A percentile compares a stretch with the other conserved stretches of the same genome.
phyloP scores from a whole-genome alignment of 2,113 vertebrate species.

The Silurus asotus region DNA sequence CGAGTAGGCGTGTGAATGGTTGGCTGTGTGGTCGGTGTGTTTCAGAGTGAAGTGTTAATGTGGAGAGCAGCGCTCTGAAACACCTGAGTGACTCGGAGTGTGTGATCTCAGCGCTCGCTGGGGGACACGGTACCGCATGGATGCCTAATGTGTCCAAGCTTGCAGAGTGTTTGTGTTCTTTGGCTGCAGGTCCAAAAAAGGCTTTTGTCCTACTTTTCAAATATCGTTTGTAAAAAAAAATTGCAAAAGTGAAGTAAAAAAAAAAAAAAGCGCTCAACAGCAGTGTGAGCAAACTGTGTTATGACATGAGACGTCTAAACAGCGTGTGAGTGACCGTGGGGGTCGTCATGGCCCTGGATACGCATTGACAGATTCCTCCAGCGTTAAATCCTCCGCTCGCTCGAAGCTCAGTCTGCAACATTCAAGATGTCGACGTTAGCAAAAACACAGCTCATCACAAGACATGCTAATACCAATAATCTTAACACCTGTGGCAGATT shows the following conservation, averaged over 20 bases:
- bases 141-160: conserved; percentile 26
- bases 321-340: conserved; percentile 50
- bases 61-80: background rate
- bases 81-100: conserved; percentile 26
- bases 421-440: background rate
- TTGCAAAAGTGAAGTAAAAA: conserved; percentile 14
- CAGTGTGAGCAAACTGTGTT: conserved; percentile 62
- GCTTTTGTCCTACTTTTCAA: conserved; percentile 10
- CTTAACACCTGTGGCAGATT: background rate
- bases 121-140: background rate
- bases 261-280: background rate
- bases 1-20: conserved; percentile 57
- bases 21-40: conserved; percentile 47
- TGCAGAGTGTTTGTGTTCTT: conserved; percentile 8
- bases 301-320: conserved; percentile 66
- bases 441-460: background rate
- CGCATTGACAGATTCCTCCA: conserved; percentile 31
- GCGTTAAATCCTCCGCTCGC: background rate
- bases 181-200: conserved; percentile 1
- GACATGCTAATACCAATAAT: background rate
- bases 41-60: conserved; percentile 49
- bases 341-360: conserved; percentile 65
- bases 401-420: background rate
- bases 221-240: conserved; percentile 41
- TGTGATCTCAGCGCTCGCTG: background rate